phyloP scores from a whole-genome alignment of 1,140 invertebrate species.

The Lepidurus couesii region DNA sequence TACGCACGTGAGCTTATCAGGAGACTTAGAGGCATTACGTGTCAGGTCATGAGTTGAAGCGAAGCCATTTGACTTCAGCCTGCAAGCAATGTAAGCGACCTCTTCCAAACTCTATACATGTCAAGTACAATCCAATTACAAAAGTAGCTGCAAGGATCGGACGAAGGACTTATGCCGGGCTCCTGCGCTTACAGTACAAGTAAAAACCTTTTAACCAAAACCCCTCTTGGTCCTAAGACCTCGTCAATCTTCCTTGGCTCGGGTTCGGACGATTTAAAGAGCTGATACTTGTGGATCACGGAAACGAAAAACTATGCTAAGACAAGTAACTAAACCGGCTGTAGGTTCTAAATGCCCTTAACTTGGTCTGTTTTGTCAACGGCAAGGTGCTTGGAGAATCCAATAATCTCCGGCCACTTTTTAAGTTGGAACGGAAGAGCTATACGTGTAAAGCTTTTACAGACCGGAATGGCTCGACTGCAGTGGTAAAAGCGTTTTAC shows the following conservation, averaged over 20 bases:
- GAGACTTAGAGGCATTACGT: constrained; percentile 5
- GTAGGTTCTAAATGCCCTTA: not conserved
- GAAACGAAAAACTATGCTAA: not conserved
- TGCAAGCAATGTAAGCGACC: not conserved
- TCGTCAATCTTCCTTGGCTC: not conserved
- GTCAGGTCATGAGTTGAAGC: constrained; percentile 14
- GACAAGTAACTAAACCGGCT: not conserved
- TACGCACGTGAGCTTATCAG: constrained; percentile 13
- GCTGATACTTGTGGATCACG: not conserved
- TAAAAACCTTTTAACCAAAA: no score
- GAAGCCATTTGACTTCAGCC: not conserved
- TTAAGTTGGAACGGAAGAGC: no score
- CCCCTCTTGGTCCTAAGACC: not conserved
- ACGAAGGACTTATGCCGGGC: not conserved
- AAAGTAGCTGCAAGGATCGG: constrained; percentile 8
- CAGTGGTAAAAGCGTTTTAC: not conserved
- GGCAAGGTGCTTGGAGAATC: not conserved
- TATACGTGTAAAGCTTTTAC: not conserved
- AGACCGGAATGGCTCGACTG: not conserved
- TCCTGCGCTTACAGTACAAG: no score
- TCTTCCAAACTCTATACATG: constrained; percentile 19
- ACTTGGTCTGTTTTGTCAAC: not conserved
- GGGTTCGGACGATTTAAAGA: not conserved
- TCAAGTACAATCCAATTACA: constrained; percentile 22
- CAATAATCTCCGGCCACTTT: not conserved